Percentiles rank a stretch among this genome's conserved stretches.
phyloP scores from a whole-genome alignment of 2,797 vertebrate genomes.

The Rhinoraja longicauda region DNA sequence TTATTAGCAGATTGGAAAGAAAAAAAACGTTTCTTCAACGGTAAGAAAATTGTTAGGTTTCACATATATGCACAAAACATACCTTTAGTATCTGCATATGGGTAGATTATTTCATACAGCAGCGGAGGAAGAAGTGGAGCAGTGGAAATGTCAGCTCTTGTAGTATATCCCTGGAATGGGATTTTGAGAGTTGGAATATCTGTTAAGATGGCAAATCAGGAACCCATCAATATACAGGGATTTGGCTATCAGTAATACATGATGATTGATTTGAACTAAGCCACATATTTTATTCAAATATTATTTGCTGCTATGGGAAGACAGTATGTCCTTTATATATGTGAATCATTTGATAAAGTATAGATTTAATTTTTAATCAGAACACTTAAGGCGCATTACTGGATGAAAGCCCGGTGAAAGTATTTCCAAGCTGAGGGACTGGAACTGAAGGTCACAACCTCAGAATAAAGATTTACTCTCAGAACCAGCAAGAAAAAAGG shows the following conservation, averaged over 20 bases:
- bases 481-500: too few relatives aligned
- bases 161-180: neutral
- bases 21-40: neutral
- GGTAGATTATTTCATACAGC: neutral
- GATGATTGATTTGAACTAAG: neutral
- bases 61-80: neutral
- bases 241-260: neutral
- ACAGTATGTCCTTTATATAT: neutral
- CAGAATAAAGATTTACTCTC: too few relatives aligned
- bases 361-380: neutral
- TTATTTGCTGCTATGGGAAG: neutral
- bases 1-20: neutral
- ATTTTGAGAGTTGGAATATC: conserved; percentile 1
- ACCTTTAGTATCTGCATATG: neutral
- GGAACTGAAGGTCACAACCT: too few relatives aligned
- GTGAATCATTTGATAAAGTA: neutral
- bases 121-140: neutral
- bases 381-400: too few relatives aligned
- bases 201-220: conserved; percentile 22
- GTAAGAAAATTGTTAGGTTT: neutral
- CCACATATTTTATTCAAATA: neutral
- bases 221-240: neutral
- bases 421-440: too few relatives aligned
- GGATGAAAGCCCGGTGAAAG: too few relatives aligned
- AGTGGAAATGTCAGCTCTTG: neutral